Base-by-base conservation (phyloP, 2,888 invertebrate genomes). In the Smittia aterrima region DNA sequence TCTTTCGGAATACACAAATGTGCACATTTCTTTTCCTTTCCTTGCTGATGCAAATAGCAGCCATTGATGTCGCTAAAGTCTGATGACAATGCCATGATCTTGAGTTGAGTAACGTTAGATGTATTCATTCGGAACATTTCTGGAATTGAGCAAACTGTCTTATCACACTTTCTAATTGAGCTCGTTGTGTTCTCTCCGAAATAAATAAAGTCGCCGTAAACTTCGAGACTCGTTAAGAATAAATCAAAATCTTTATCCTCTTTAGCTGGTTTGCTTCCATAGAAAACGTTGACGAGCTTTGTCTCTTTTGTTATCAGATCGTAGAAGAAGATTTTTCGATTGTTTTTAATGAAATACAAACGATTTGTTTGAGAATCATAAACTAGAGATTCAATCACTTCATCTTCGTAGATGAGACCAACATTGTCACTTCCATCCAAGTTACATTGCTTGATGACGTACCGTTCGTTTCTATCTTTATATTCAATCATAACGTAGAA, bases 1-100 rank as follows among this genome's bases (percentile, higher is more conserved):
- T 88, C 86, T 20, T 85, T 85, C 2, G 92, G 90, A 77, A 93
- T 81, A 80, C 93, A 93, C 3, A 93, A 84, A 80, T 93, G 92
- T 76, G 89, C 86, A 81, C 92, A 93, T 40, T 53, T 74, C 38
- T 13, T 25, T 7, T 40, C 40, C 16, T 72, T 41, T 0, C 53
- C 53, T 27, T 32, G 24, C 6, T 38, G 16, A 4, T 68, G 41
- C 20, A 24, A 20, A 7, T 13, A 54, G 24, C 74, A 74, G 16
- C 74, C 66, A 66, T 74, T 74, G 9, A 47, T 53, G 9, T 66
- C 66, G 6, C 7, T 24, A 7, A 16, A n/a, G 68, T 76, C 32
- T 2, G 13, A 16, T 64, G 25, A 27, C 4, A 53, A 18, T 16
- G 66, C 7, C 11, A 71, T 22, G 13, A 75, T 27, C 24, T 72